Evolutionary conservation across 1,140 invertebrate genomes (phyloP), one percentile per base, ranked within the genome.

Genomic region (Oreohelix idahoensis): DNA sequence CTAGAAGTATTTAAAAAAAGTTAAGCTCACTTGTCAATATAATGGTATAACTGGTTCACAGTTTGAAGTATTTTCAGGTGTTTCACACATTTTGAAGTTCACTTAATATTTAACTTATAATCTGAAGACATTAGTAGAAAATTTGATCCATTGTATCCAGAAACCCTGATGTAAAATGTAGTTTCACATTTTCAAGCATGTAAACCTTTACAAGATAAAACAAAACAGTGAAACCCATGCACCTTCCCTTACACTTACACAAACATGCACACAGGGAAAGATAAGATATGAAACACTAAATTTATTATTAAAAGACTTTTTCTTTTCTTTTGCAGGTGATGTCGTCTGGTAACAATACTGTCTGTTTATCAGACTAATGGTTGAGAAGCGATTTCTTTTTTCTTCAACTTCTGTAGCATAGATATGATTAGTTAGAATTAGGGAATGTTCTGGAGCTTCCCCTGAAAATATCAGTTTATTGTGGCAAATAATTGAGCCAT

Each of bases 291-390:
- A 69, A 35, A 29, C 11, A 69, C 11, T 10, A 69, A 69, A 29
- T 69, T 69, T 69, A n/a, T 32, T 36, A 71, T 36, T 39, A 36
- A 35, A 32, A 71, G 38, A 39, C 10, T 13, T 71, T 71, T 71
- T 23, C 32, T 71, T 71, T n/a, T n/a, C n/a, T 71, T 29, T 71
- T 71, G 38, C 69, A 71, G 69, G 69, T 71, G 69, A 71, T 71
- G 69, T 8, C 38, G 26, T 39, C 69, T 36, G 15, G 32, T 17
- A 10, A 36, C 13, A 10, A 36, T 10, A 71, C 69, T 71, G 69
- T 71, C 20, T 71, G 69, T 71, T 39, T 11, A 71, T 32, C 38
- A 35, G 38, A 39, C 15, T 39, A 36, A 71, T 71, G 69, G 69
- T 71, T 71, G 69, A 71, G 69, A 71, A 71, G 69, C 69, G 69